phyloP scores from a whole-genome alignment of 2,113 vertebrate species.

The Apeltes quadracus region DNA sequence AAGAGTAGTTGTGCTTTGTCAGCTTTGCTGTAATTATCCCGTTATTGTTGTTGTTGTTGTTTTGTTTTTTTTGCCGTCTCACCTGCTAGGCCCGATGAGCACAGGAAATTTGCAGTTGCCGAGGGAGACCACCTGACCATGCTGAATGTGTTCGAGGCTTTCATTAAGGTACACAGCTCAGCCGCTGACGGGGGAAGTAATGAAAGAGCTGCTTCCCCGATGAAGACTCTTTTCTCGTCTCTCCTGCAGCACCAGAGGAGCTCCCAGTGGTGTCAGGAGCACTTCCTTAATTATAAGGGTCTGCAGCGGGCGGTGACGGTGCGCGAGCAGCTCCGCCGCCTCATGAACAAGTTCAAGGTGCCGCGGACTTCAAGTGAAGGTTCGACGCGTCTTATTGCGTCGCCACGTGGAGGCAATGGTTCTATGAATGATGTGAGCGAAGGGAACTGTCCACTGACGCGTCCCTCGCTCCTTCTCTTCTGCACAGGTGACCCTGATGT shows the following conservation, averaged over 20 bases:
- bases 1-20: conserved; percentile 17
- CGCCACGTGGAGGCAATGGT: no score
- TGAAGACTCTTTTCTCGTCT: background rate
- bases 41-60: conserved; percentile 1
- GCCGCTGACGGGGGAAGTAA: background rate
- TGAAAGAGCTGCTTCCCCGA: background rate
- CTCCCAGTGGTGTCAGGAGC: conserved; percentile 98
- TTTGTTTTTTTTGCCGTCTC: conserved; percentile 12
- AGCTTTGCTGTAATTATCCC: conserved; percentile 23
- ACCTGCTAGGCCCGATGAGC: conserved; percentile 86
- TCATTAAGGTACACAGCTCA: conserved; percentile 87
- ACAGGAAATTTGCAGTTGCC: conserved; percentile 96
- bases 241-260: conserved; percentile 90
- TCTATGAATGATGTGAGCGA: background rate
- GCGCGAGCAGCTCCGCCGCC: conserved; percentile 94
- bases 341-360: conserved; percentile 96
- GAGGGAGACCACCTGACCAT: conserved; percentile 98
- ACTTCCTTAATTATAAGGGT: conserved; percentile 97
- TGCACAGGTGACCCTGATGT: conserved; percentile 93
- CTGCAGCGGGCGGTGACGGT: conserved; percentile 90
- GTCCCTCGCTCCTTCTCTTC: conserved; percentile 7
- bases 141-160: conserved; percentile 98
- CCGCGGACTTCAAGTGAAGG: conserved; percentile 95
- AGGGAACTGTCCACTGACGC: background rate
- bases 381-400: conserved; percentile 43